phyloP scores from a whole-genome alignment of 2,113 vertebrate species.

The Colius striatus region DNA sequence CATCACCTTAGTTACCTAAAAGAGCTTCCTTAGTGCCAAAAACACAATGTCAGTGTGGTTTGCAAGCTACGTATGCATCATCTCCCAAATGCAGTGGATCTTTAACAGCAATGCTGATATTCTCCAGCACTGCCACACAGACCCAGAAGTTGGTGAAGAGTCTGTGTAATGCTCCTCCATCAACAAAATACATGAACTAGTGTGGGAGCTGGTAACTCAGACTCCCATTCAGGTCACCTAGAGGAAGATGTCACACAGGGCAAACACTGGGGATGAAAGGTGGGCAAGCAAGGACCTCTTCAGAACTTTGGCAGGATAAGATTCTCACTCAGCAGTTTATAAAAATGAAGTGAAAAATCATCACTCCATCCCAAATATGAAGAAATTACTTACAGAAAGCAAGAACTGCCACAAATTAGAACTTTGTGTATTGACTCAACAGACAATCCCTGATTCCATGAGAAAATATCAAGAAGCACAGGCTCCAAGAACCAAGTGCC shows the following conservation, averaged over 20 bases:
- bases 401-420: not conserved
- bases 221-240: not conserved
- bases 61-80: not conserved
- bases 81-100: not conserved
- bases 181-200: not conserved
- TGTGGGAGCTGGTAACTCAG: not conserved
- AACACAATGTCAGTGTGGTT: rapidly evolving
- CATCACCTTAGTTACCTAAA: not conserved
- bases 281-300: not conserved
- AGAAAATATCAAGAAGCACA: not conserved
- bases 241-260: not conserved
- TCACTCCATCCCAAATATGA: not conserved
- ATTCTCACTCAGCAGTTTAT: not conserved
- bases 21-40: not conserved
- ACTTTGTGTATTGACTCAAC: not conserved
- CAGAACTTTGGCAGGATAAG: not conserved
- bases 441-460: not conserved
- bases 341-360: not conserved
- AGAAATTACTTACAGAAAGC: not conserved
- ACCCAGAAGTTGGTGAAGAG: not conserved
- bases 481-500: not conserved
- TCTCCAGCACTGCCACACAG: not conserved
- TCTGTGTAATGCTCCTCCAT: not conserved
- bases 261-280: not conserved
- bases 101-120: not conserved